Evolutionary conservation across 1,140 invertebrate species (phyloP).

Genomic region (Camponotus pennsylvanicus): DNA sequence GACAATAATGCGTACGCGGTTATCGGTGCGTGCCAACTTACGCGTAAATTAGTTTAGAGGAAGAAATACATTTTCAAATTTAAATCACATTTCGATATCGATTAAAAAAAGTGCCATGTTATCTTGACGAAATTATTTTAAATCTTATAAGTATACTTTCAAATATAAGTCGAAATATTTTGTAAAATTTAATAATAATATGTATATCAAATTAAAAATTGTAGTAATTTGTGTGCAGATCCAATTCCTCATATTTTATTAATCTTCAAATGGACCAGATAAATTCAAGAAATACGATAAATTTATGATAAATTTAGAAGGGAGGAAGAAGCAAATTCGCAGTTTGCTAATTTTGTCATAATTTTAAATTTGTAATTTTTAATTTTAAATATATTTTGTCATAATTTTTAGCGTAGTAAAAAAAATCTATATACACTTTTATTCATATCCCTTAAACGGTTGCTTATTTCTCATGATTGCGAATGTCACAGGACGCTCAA

Average conservation of each 20-base stretch:
- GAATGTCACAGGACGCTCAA: slow-evolving; percentile 29
- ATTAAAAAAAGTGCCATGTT: neutral
- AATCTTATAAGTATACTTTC: neutral
- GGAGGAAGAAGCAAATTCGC: neutral
- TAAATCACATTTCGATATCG: slow-evolving; percentile 2
- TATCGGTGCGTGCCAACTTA: neutral
- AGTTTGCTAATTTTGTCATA: neutral
- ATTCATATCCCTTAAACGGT: slow-evolving; percentile 74
- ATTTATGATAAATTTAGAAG: neutral
- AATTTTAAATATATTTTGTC: neutral
- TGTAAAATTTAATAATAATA: no score
- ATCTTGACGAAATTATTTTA: neutral
- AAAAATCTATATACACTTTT: slow-evolving; percentile 41
- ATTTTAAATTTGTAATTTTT: neutral
- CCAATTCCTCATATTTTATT: neutral
- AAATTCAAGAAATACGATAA: neutral
- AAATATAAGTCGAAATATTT: neutral
- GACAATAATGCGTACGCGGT: slow-evolving; percentile 45
- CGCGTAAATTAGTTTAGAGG: neutral
- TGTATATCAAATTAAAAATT: neutral
- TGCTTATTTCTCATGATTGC: slow-evolving; percentile 66
- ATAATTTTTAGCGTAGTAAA: neutral
- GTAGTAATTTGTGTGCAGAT: neutral
- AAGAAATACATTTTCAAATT: neutral
- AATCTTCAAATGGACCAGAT: neutral